These are phyloP conservation scores for Drosophila limbata DNA, from an alignment of 2,888 invertebrate genomes.

Conservation along the genomic window DNA sequence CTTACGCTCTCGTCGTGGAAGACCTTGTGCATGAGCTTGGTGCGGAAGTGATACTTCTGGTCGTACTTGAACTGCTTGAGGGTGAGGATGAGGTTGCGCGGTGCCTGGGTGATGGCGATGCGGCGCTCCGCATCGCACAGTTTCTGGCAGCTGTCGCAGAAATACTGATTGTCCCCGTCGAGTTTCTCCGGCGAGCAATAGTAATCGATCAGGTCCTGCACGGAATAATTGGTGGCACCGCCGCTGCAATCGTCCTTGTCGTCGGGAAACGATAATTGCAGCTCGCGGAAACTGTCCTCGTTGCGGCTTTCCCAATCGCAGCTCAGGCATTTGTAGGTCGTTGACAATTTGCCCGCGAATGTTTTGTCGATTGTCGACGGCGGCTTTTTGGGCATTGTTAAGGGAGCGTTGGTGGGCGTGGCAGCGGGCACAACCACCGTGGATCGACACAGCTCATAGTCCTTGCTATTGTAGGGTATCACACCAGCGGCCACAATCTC, in stretches of 20 bases:
- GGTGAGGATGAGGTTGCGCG: conserved; percentile 92
- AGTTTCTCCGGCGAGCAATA: conserved; percentile 92
- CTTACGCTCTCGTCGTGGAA: conserved; percentile 87
- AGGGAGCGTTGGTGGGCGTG: conserved; percentile 41
- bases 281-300: conserved; percentile 92
- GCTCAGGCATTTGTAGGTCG: conserved; percentile 90
- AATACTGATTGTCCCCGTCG: conserved; percentile 93
- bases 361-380: conserved; percentile 87
- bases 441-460: conserved; percentile 49
- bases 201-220: conserved; percentile 92
- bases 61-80: conserved; percentile 93
- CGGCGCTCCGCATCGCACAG: conserved; percentile 91
- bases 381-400: conserved; percentile 36
- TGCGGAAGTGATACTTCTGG: conserved; percentile 89
- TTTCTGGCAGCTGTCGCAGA: conserved; percentile 91
- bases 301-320: conserved; percentile 91
- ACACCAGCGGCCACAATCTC: conserved; percentile 58
- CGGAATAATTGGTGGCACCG: conserved; percentile 86
- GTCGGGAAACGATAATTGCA: conserved; percentile 92
- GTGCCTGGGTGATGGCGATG: conserved; percentile 90
- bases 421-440: conserved; percentile 9
- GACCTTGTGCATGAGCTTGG: conserved; percentile 91
- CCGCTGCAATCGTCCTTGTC: conserved; percentile 82
- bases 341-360: conserved; percentile 91
- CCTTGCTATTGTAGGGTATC: conserved; percentile 66